These are phyloP conservation scores for Drosophila athabasca DNA, from an alignment of 1,140 invertebrate genomes.

Conservation along the genomic window DNA sequence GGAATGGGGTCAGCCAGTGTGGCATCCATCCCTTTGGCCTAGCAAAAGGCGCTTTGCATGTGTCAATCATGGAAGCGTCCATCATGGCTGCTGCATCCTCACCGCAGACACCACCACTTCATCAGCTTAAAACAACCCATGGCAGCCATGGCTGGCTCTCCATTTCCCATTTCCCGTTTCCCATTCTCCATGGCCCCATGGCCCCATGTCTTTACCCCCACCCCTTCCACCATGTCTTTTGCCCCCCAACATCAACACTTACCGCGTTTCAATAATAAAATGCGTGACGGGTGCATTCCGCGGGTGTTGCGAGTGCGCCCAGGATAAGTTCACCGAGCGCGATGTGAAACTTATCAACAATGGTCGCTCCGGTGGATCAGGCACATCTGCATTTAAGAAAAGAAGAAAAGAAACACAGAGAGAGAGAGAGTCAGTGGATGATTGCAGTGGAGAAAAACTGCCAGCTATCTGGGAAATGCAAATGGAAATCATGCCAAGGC, in stretches of 20 bases:
- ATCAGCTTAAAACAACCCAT: conserved; percentile 41
- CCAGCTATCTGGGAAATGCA: conserved; percentile 66
- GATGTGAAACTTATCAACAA: conserved; percentile 90
- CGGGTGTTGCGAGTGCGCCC: conserved; percentile 89
- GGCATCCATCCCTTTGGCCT: conserved; percentile 26
- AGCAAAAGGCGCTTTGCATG: conserved; percentile 33
- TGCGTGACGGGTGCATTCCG: conserved; percentile 89
- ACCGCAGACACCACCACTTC: conserved; percentile 22
- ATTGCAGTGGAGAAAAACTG: conserved; percentile 45
- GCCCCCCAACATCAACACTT: conserved; percentile 82
- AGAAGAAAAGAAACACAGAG: conserved; percentile 29
- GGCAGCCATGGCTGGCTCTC: no score
- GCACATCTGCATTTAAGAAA: conserved; percentile 85
- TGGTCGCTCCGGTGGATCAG: conserved; percentile 89
- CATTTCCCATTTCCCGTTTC: no score
- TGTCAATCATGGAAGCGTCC: conserved; percentile 46
- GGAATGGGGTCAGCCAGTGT: conserved; percentile 41
- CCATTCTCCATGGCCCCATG: no score
- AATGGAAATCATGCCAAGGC: conserved; percentile 68
- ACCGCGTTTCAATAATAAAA: conserved; percentile 90
- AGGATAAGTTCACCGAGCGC: conserved; percentile 89
- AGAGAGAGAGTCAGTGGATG: background rate
- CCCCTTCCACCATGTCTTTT: no score
- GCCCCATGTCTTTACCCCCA: no score
- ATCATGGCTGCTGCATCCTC: conserved; percentile 8